Percentiles rank a stretch among this genome's conserved stretches.
Evolutionary conservation across 2,797 vertebrate species (phyloP).

Genomic region (Mionectes olivaceus): DNA sequence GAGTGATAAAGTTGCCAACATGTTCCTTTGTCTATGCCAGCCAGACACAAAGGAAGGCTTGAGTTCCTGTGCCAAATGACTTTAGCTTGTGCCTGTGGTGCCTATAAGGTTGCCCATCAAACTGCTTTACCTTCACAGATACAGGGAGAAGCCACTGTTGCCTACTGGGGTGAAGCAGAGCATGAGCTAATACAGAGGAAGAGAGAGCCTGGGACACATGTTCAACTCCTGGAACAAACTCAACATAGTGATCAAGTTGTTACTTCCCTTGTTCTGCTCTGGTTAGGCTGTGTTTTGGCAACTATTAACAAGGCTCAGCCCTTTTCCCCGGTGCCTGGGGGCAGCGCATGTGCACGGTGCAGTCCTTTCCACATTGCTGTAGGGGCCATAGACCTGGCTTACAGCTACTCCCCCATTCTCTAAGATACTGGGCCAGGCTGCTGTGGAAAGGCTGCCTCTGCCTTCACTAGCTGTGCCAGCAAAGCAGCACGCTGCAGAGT

Average conservation of each 20-base stretch:
- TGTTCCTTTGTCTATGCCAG: background rate
- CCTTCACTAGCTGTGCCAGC: background rate
- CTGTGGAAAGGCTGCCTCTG: background rate
- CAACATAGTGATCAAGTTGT: background rate
- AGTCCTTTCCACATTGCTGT: too few species aligned
- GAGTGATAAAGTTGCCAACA: background rate
- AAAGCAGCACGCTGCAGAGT: background rate
- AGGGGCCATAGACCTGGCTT: background rate
- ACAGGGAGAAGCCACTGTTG: background rate
- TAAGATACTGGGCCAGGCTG: background rate
- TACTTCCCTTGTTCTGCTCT: background rate
- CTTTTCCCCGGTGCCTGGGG: background rate
- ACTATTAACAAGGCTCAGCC: background rate
- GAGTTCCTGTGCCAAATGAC: background rate
- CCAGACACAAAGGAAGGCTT: background rate
- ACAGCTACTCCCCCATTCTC: background rate
- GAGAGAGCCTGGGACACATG: rapidly evolving
- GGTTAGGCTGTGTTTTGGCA: background rate
- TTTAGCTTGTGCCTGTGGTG: background rate
- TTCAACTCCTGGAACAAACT: background rate
- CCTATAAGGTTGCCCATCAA: background rate
- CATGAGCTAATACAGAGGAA: background rate
- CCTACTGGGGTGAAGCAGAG: rapidly evolving
- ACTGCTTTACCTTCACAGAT: background rate
- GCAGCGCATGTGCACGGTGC: rapidly evolving